Evolutionary conservation across 2,888 invertebrate species (phyloP).

Genomic region (Caenorhabditis macrosperma): DNA sequence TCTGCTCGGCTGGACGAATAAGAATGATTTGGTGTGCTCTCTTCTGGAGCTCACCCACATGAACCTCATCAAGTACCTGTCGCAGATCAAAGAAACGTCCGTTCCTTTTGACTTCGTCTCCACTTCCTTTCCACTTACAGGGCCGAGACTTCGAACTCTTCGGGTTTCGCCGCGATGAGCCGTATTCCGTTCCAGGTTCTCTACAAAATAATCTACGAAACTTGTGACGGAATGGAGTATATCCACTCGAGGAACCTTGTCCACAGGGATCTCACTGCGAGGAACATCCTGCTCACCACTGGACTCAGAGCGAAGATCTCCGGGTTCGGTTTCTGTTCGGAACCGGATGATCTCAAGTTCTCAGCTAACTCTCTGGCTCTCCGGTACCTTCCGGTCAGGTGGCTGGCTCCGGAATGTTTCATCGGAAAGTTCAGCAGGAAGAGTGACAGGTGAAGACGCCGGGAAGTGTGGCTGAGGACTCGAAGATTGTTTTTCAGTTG

Average conservation of each 20-base stretch:
- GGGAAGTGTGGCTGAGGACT: constrained; percentile 16
- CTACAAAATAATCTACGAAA: constrained; percentile 68
- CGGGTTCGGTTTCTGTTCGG: constrained; percentile 71
- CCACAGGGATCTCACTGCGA: constrained; percentile 70
- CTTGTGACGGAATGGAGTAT: constrained; percentile 71
- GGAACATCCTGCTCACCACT: constrained; percentile 71
- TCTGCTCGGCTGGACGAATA: constrained; percentile 72
- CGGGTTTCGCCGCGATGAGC: constrained; percentile 39
- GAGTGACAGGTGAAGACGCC: no score
- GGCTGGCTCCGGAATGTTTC: constrained; percentile 71
- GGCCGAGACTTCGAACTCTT: constrained; percentile 28
- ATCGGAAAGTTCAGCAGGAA: constrained; percentile 65
- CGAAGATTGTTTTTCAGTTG: constrained; percentile 56
- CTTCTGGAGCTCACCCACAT: constrained; percentile 72
- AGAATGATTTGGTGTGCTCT: constrained; percentile 69
- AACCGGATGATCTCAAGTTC: constrained; percentile 66
- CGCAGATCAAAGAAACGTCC: constrained; percentile 69
- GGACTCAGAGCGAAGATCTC: constrained; percentile 71
- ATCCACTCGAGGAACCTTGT: constrained; percentile 67
- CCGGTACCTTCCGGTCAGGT: constrained; percentile 66
- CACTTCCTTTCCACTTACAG: constrained; percentile 21
- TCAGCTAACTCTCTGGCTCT: constrained; percentile 58
- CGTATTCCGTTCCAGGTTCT: constrained; percentile 54
- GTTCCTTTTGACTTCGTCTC: constrained; percentile 5
- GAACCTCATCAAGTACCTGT: constrained; percentile 70